Evolutionary conservation across 2,113 vertebrate genomes (phyloP).

Genomic region (Protomyctophum bolini): DNA sequence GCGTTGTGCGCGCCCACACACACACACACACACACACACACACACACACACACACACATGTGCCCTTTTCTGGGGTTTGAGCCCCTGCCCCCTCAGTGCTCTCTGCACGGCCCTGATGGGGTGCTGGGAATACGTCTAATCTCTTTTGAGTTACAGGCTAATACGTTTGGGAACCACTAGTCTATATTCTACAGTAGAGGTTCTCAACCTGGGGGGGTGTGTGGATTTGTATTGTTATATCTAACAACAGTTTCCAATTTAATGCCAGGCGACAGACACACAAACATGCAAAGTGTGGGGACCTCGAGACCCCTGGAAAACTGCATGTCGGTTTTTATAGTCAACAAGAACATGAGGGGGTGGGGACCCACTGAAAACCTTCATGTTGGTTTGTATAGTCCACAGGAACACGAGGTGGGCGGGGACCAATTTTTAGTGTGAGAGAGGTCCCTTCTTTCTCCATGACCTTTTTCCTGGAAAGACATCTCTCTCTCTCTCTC

Average conservation of each 20-base stretch:
- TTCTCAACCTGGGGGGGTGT: too few relatives aligned
- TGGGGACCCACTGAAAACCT: slow-evolving; percentile 1
- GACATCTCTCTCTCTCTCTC: slow-evolving; percentile 30
- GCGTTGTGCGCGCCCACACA: too few relatives aligned
- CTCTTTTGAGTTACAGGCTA: too few relatives aligned
- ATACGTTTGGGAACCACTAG: too few relatives aligned
- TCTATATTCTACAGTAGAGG: too few relatives aligned
- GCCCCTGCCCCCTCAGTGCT: too few relatives aligned
- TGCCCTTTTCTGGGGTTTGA: too few relatives aligned
- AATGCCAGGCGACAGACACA: background rate
- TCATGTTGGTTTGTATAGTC: slow-evolving; percentile 20
- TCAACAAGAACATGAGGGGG: slow-evolving; percentile 22
- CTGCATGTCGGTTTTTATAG: slow-evolving; percentile 19
- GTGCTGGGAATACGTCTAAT: too few relatives aligned
- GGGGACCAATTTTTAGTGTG: slow-evolving; percentile 21
- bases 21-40: too few relatives aligned
- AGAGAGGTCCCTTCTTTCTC: slow-evolving; percentile 39
- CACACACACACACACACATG: too few relatives aligned
- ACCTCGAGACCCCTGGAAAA: slow-evolving; percentile 18
- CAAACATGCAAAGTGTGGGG: slow-evolving; percentile 34
- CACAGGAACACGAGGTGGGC: slow-evolving; percentile 15
- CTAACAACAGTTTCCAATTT: background rate
- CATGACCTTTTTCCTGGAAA: slow-evolving; percentile 45
- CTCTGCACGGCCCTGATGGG: too few relatives aligned
- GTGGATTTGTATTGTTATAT: too few relatives aligned